phyloP scores from a whole-genome alignment of 2,797 vertebrate species.

The Ptychobarbus kaznakovi region DNA sequence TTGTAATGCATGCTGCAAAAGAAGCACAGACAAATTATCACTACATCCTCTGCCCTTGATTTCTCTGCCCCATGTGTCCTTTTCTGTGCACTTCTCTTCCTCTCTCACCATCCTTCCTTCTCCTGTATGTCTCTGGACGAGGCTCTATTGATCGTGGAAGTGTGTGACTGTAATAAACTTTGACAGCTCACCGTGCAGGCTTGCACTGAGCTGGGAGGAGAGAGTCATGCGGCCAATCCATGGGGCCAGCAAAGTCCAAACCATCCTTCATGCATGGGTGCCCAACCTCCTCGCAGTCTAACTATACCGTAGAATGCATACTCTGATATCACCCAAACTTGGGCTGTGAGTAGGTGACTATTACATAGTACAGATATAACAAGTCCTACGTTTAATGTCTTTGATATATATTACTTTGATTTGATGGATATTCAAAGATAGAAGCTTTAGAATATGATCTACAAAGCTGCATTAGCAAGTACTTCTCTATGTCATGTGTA shows the following conservation, averaged over 20 bases:
- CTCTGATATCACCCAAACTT: constrained; percentile 18
- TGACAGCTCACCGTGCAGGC: constrained; percentile 74
- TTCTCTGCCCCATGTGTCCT: constrained; percentile 44
- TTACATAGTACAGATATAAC: neutral
- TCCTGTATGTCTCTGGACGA: constrained; percentile 69
- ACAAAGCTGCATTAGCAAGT: neutral
- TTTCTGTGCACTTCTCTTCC: neutral
- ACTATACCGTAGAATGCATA: constrained; percentile 22
- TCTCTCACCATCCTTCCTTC: constrained; percentile 20
- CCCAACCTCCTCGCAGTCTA: constrained; percentile 43
- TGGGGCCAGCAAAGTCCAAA: constrained; percentile 63
- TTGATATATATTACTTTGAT: neutral
- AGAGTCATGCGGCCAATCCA: constrained; percentile 60
- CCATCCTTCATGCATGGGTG: constrained; percentile 64
- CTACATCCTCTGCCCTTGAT: constrained; percentile 30
- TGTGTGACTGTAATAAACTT: constrained; percentile 77
- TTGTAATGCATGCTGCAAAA: constrained; percentile 33
- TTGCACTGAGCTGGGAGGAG: constrained; percentile 68
- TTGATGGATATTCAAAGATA: neutral
- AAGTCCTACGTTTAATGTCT: neutral
- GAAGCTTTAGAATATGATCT: neutral
- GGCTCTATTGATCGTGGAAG: constrained; percentile 77
- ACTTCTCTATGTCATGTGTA: neutral
- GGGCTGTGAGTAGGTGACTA: neutral
- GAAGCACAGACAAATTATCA: constrained; percentile 6